These are phyloP conservation scores for Pandemis cinnamomeana DNA, from an alignment of 2,888 invertebrate genomes.

Conservation along the genomic window DNA sequence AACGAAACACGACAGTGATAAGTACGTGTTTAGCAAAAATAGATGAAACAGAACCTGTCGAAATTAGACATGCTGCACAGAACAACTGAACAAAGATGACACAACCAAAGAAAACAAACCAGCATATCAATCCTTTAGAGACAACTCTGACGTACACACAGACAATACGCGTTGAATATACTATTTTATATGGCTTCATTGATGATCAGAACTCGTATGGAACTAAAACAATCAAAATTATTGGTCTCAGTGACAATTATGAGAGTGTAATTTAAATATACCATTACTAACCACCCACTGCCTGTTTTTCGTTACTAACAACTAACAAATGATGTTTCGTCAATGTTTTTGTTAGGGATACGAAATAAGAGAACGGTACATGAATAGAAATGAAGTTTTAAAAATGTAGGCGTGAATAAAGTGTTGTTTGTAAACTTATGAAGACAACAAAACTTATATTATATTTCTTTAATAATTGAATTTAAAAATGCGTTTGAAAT, in stretches of 20 bases:
- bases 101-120: constrained; percentile 43
- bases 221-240: constrained; percentile 15
- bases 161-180: constrained; percentile 55
- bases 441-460: not conserved
- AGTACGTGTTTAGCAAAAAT: not conserved
- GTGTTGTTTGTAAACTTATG: not conserved
- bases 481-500: no score
- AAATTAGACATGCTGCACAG: not conserved
- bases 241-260: constrained; percentile 11
- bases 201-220: constrained; percentile 53
- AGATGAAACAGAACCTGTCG: not conserved
- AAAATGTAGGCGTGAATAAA: constrained; percentile 8
- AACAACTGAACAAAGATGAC: not conserved
- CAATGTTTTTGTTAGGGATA: constrained; percentile 16
- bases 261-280: constrained; percentile 20
- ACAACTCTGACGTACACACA: constrained; percentile 57
- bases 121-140: constrained; percentile 46
- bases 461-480: no score
- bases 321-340: not conserved
- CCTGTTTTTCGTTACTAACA: constrained; percentile 6
- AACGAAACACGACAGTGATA: no score
- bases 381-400: constrained; percentile 28
- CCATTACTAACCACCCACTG: constrained; percentile 34
- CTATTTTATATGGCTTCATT: constrained; percentile 54
- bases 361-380: constrained; percentile 17